phyloP scores from a whole-genome alignment of 2,113 vertebrate genomes.

The Eira barbara region DNA sequence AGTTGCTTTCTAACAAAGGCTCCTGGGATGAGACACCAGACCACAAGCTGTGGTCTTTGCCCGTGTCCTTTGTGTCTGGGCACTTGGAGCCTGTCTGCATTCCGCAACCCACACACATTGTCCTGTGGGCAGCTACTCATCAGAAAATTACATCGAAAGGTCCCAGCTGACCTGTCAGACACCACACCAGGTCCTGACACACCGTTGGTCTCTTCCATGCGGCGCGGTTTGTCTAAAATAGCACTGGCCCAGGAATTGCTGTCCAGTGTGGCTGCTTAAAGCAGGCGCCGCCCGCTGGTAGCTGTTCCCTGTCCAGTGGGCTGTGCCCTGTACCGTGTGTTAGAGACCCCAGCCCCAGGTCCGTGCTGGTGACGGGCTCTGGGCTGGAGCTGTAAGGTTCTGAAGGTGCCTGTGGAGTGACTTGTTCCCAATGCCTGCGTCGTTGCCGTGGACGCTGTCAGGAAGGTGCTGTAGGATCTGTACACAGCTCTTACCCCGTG shows the following conservation, averaged over 20 bases:
- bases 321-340: no score
- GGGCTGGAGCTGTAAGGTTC: neutral
- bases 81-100: no score
- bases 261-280: accelerated
- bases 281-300: neutral
- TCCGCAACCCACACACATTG: no score
- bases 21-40: neutral
- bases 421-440: neutral
- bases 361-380: neutral
- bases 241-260: neutral
- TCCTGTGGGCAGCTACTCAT: neutral
- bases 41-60: neutral
- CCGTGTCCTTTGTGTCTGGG: neutral
- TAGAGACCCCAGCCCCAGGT: neutral
- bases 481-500: accelerated
- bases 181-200: neutral
- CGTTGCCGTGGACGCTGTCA: accelerated
- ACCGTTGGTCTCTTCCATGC: accelerated
- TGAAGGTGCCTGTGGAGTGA: no score
- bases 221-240: accelerated
- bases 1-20: neutral
- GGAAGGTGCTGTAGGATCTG: neutral
- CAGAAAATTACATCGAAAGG: neutral
- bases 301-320: accelerated
- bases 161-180: accelerated